Evolutionary conservation across 2,888 invertebrate genomes (phyloP), one percentile per base, ranked within the genome.

Genomic region (Mechanitis messenoides): DNA sequence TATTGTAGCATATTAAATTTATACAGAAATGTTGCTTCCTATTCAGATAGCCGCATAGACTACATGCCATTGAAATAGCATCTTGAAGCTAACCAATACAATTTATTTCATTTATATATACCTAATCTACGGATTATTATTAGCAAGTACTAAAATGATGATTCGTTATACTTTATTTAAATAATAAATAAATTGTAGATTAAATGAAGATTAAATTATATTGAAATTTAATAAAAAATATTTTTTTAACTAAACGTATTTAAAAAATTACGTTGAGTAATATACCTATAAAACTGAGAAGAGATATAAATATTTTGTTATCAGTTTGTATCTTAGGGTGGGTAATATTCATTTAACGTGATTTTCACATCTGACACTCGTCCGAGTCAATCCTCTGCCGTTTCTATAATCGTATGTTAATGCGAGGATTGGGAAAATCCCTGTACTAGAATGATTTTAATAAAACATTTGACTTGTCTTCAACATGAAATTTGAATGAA

Each of bases 51-150:
- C 63, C 59, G 67, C 67, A 71, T 68, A 62, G 68, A 60, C 59
- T 58, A 67, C 64, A 66, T 70, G 66, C 72, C 70, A 71, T 72
- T 69, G 69, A 62, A 65, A 73, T 73, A 70, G 68, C 67, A 66
- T 65, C 65, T 66, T 57, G 60, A 62, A 61, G 59, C 62, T 71
- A 72, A 73, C 74, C 74, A 71, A 74, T 72, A 73, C 71, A 67
- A 71, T 35, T 1, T 35, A 35, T 35, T 6, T 35, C 6, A 35
- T 35, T 35, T 35, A 35, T 35, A 35, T 2, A 35, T 2, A 35
- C 20, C 20, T 35, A 35, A 6, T 35, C 35, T 35, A 35, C 6
- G 3, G 1, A 35, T 35, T 35, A 35, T 35, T 35, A 20, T 20
- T 20, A 20, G 20, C 20, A 20, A 20, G 20, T 20, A 20, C 20